Evolutionary conservation across 2,888 invertebrate genomes (phyloP), one percentile per base, ranked within the genome.

Genomic region (Coronaproctus castanopsis): DNA sequence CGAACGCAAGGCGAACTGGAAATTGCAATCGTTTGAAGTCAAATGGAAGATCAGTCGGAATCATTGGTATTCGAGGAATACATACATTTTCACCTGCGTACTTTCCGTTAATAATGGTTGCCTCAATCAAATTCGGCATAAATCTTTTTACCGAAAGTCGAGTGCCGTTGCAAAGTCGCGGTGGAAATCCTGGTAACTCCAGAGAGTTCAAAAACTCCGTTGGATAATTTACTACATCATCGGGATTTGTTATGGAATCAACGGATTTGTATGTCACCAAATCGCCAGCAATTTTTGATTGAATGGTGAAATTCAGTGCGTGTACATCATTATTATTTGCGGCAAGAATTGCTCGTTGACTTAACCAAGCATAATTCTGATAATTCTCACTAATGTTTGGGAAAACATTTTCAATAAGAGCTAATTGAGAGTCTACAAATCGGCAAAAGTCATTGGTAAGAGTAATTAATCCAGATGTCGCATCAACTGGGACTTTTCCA

Each of bases 261-360:
- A 61, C 50, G 5, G 61, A 61, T n/a, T 19, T 53, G 54, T 61
- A 53, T 24, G 19, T 24, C 2, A 48, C 21, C 24, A 36, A 53
- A n/a, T 52, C 23, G 19, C 48, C 52, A 8, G 36, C 54, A n/a
- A 53, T 52, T 48, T 48, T 8, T n/a, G 54, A 24, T 54, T 58
- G 50, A 24, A 61, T 51, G n/a, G 19, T 48, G 2, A 22, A 14
- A 22, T 61, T 61, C 18, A 61, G 55, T 21, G 36, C n/a, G 49
- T 21, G n/a, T 52, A 57, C 57, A 24, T 48, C 21, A 14, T 53
- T 55, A 55, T 61, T 61, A 54, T 69, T 68, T 60, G 68, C 66
- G 51, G 67, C 67, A 54, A 69, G 67, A 65, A 70, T 69, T 3
- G 67, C 67, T 62, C 68, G 57, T 65, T 69, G 65, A 57, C 60